These are phyloP conservation scores for Eristalinus sepulchralis DNA, from an alignment of 2,888 invertebrate genomes.

Conservation along the genomic window DNA sequence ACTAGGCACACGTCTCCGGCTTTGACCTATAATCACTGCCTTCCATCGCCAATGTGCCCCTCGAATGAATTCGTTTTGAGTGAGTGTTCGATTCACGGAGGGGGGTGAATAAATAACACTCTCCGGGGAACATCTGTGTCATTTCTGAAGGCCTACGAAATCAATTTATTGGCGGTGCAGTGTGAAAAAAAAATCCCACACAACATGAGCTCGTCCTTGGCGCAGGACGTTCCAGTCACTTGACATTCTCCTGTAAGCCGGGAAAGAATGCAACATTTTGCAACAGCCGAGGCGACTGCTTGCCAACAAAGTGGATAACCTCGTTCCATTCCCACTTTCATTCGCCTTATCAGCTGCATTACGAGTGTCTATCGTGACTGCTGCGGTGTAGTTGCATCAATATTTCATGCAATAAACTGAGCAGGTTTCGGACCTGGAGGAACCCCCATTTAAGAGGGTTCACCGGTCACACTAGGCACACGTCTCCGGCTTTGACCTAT, in stretches of 20 bases:
- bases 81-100: background rate
- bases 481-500: background rate
- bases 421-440: background rate
- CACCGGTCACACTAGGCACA: background rate
- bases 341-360: background rate
- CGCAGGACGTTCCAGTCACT: background rate
- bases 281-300: too few species aligned
- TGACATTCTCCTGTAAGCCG: background rate
- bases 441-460: background rate
- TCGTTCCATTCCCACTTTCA: background rate
- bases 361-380: background rate
- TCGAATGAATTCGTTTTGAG: background rate
- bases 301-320: background rate
- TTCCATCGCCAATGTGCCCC: background rate
- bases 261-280: background rate
- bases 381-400: constrained; percentile 1
- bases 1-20: background rate
- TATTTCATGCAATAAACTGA: constrained; percentile 25
- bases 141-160: background rate
- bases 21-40: background rate
- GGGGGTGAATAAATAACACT: background rate
- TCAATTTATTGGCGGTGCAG: background rate
- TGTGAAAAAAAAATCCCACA: background rate
- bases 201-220: background rate
- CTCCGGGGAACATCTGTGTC: background rate